phyloP scores from a whole-genome alignment of 2,888 invertebrate species.

The Cybosia mesomella region DNA sequence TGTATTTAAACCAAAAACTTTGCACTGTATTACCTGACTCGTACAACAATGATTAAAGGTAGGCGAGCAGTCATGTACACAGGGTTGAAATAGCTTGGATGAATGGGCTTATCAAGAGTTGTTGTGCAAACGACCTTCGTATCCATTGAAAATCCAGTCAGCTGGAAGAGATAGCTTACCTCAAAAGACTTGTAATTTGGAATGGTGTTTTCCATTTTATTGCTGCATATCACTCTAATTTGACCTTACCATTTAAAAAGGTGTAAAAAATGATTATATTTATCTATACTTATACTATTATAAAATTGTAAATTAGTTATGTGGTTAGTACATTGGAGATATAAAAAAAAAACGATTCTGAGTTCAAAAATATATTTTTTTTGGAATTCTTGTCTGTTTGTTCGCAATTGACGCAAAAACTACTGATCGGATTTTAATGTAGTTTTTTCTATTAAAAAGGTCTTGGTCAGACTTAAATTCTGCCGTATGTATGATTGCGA shows the following conservation, averaged over 20 bases:
- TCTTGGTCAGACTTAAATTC: too few relatives aligned
- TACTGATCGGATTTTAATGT: too few relatives aligned
- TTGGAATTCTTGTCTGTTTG: too few relatives aligned
- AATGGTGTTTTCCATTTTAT: background rate
- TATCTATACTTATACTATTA: too few relatives aligned
- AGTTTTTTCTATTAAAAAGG: too few relatives aligned
- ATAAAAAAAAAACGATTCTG: too few relatives aligned
- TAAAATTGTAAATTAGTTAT: too few relatives aligned
- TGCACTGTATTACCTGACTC: background rate
- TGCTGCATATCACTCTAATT: background rate
- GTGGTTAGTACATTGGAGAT: too few relatives aligned
- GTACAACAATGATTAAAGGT: background rate
- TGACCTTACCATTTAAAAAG: background rate
- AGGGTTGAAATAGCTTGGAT: background rate
- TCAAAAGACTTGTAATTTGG: background rate
- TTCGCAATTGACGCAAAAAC: too few relatives aligned
- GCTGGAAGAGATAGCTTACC: background rate
- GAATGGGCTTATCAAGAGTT: background rate
- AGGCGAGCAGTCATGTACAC: background rate
- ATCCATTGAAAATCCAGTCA: background rate
- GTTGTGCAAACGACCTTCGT: background rate
- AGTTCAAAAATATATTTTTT: too few relatives aligned
- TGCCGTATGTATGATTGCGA: too few relatives aligned
- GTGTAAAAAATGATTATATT: too few relatives aligned
- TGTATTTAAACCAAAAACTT: background rate